phyloP scores from a whole-genome alignment of 2,797 vertebrate species.

The Merluccius polli region DNA sequence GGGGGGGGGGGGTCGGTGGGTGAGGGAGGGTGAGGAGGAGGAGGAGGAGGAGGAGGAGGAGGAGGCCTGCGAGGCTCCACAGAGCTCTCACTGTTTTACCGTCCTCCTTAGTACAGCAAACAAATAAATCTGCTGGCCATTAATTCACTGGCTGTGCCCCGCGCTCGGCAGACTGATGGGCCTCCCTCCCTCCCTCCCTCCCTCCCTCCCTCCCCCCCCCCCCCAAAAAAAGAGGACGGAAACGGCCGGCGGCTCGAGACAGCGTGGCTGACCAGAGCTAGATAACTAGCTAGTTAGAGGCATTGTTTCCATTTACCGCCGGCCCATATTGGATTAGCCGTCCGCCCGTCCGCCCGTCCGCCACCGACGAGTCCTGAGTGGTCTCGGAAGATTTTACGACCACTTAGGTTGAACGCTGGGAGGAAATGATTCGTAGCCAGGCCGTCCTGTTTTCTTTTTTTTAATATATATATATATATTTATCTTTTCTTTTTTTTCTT shows the following conservation, averaged over 20 bases:
- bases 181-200: conserved; percentile 7
- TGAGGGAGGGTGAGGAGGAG: no score
- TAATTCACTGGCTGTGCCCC: conserved; percentile 71
- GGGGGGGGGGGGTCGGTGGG: conserved; percentile 52
- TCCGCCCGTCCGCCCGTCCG: neutral
- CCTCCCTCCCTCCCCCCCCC: no score
- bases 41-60: conserved; percentile 35
- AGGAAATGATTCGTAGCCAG: conserved; percentile 67
- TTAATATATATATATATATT: no score
- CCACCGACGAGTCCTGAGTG: conserved; percentile 66
- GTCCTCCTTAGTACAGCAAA: conserved; percentile 78
- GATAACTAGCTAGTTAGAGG: conserved; percentile 58
- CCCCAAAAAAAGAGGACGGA: conserved; percentile 44
- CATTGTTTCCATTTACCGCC: conserved; percentile 48
- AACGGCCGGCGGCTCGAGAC: conserved; percentile 55
- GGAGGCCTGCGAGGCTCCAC: conserved; percentile 66
- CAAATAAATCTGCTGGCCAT: conserved; percentile 83
- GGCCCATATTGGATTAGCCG: conserved; percentile 64
- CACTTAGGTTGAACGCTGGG: conserved; percentile 51
- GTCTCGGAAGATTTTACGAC: conserved; percentile 67
- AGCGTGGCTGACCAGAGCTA: conserved; percentile 40
- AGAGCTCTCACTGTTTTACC: conserved; percentile 82
- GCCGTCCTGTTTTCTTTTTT: conserved; percentile 40
- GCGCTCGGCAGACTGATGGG: conserved; percentile 62
- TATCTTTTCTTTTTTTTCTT: no score